Conservation (phyloP, 2,797 vertebrate genomes). For the Psittacula derbiana region DNA sequence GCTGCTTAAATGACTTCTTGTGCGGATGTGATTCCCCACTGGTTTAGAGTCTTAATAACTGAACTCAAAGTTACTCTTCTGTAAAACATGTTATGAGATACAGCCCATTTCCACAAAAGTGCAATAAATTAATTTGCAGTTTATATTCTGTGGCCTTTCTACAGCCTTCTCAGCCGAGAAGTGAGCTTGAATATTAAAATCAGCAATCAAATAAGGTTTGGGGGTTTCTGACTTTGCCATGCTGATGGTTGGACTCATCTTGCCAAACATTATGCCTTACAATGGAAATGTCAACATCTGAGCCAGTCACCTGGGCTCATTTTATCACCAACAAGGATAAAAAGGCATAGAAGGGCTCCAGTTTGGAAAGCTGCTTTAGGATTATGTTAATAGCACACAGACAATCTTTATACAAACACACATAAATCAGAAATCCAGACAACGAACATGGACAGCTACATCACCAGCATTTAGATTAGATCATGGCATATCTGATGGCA, state of each 20-base stretch:
- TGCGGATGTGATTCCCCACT: background rate
- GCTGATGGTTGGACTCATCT: background rate
- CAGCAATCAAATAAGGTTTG: background rate
- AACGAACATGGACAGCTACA: accelerated
- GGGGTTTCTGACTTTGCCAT: background rate
- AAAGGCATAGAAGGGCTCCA: accelerated
- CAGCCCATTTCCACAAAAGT: background rate
- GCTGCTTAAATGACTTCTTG: background rate
- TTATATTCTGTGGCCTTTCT: background rate
- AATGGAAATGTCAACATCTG: background rate
- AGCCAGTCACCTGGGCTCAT: background rate
- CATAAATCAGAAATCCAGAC: background rate
- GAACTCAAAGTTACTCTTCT: background rate
- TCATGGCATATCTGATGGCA: background rate
- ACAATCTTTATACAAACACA: background rate
- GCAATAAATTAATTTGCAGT: background rate
- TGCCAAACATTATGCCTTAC: background rate
- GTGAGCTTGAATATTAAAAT: background rate
- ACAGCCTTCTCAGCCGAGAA: background rate
- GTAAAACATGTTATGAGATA: background rate
- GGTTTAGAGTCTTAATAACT: background rate
- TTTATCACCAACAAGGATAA: background rate
- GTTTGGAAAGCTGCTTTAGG: background rate
- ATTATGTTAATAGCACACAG: background rate
- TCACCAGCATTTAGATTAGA: background rate